phyloP scores from a whole-genome alignment of 2,888 invertebrate genomes.

The Tiliacea aurago region DNA sequence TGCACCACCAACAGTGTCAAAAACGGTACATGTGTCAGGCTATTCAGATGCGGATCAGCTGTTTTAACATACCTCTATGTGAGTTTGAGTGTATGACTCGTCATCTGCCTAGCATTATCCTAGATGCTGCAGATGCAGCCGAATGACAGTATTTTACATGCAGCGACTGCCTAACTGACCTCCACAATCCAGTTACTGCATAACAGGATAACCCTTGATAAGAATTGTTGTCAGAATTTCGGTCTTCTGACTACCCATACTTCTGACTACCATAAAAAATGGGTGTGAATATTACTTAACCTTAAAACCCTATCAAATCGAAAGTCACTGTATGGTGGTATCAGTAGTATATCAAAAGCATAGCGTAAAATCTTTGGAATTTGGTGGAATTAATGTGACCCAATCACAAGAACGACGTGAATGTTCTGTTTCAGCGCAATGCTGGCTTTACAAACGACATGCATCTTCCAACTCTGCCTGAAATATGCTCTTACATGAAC shows the following conservation, averaged over 20 bases:
- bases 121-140: too few species aligned
- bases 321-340: neutral
- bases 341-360: too few species aligned
- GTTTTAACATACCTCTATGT: conserved; percentile 34
- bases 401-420: neutral
- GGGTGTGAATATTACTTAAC: neutral
- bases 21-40: conserved; percentile 30
- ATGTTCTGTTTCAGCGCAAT: conserved; percentile 20
- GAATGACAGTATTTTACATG: neutral
- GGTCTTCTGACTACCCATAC: neutral
- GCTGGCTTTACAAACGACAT: conserved; percentile 11
- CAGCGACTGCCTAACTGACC: too few species aligned
- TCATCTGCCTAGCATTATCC: neutral
- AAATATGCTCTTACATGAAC: conserved; percentile 35
- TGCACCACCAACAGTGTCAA: conserved; percentile 1
- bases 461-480: conserved; percentile 16
- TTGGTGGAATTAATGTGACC: neutral
- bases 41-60: conserved; percentile 29
- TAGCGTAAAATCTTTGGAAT: neutral
- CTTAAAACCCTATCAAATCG: neutral
- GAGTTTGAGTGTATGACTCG: conserved; percentile 1
- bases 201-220: neutral
- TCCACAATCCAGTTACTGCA: neutral
- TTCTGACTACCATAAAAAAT: too few species aligned
- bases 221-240: neutral